These are phyloP conservation scores for Gryon sp. DNA, from an alignment of 1,140 invertebrate genomes.

Conservation along the genomic window DNA sequence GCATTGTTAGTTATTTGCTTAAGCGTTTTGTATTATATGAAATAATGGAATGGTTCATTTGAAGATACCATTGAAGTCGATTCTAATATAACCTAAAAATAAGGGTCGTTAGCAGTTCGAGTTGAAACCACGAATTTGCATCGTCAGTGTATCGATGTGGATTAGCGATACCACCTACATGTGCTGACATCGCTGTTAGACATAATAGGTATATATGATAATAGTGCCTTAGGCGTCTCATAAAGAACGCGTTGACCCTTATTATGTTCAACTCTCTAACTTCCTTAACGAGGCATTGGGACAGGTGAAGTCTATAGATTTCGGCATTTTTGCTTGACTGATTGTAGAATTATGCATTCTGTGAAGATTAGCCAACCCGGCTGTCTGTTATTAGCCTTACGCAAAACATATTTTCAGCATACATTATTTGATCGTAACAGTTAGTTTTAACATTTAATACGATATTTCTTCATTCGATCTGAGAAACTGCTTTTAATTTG, in stretches of 20 bases:
- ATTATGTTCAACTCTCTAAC: conserved; percentile 49
- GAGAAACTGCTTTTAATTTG: no score
- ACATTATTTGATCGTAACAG: no score
- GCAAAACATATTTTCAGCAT: no score
- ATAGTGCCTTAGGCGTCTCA: conserved; percentile 39
- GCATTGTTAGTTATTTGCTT: no score
- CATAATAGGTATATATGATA: conserved; percentile 48
- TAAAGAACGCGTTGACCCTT: conserved; percentile 49
- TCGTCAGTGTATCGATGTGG: conserved; percentile 37
- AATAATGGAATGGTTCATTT: no score
- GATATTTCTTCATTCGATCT: no score
- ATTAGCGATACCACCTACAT: conserved; percentile 48
- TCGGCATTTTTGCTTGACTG: conserved; percentile 6
- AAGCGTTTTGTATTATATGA: no score
- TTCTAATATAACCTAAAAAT: no score
- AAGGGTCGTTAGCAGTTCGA: no score
- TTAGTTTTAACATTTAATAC: no score
- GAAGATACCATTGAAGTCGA: no score
- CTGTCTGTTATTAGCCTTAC: neutral
- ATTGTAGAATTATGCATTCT: conserved; percentile 17
- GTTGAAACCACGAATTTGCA: conserved; percentile 21
- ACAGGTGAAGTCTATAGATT: conserved; percentile 42
- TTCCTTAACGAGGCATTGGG: conserved; percentile 9
- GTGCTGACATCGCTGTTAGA: conserved; percentile 42
- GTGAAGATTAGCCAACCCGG: neutral